phyloP scores from a whole-genome alignment of 2,888 invertebrate species.

The Onchidella celtica region DNA sequence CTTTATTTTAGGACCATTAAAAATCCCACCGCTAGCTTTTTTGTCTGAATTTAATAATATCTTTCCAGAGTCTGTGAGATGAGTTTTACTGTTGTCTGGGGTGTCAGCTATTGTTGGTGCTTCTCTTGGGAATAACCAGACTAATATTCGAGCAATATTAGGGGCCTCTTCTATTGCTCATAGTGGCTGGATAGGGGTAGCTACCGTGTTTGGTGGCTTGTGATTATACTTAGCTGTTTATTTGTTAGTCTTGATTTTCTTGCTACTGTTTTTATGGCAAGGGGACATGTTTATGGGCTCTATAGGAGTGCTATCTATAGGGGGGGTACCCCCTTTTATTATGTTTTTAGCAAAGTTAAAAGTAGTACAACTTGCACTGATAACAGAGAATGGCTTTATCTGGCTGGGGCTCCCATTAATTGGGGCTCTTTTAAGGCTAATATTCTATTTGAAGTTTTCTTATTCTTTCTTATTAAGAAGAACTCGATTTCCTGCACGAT shows the following conservation, averaged over 20 bases:
- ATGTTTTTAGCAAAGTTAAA: slow-evolving; percentile 41
- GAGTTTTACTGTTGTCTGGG: slow-evolving; percentile 13
- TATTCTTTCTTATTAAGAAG: background rate
- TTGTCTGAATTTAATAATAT: background rate
- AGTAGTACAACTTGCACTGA: background rate
- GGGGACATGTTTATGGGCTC: background rate
- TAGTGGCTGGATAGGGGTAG: slow-evolving; percentile 56
- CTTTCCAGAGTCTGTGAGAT: background rate
- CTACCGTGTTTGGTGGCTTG: background rate
- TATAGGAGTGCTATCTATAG: background rate
- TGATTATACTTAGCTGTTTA: slow-evolving; percentile 18
- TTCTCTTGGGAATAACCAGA: slow-evolving; percentile 52
- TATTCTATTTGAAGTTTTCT: slow-evolving; percentile 43
- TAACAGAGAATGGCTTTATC: background rate
- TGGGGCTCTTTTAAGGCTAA: slow-evolving; percentile 30
- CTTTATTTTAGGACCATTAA: background rate
- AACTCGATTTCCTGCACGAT: background rate
- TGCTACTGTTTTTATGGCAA: background rate
- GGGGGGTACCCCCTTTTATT: slow-evolving; percentile 39
- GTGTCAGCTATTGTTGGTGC: slow-evolving; percentile 49
- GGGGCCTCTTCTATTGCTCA: slow-evolving; percentile 61
- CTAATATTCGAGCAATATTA: slow-evolving; percentile 52
- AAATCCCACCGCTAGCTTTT: background rate
- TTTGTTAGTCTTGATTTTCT: background rate
- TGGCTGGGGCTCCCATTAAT: background rate